phyloP scores from a whole-genome alignment of 2,888 invertebrate genomes.

The Belgica antarctica region DNA sequence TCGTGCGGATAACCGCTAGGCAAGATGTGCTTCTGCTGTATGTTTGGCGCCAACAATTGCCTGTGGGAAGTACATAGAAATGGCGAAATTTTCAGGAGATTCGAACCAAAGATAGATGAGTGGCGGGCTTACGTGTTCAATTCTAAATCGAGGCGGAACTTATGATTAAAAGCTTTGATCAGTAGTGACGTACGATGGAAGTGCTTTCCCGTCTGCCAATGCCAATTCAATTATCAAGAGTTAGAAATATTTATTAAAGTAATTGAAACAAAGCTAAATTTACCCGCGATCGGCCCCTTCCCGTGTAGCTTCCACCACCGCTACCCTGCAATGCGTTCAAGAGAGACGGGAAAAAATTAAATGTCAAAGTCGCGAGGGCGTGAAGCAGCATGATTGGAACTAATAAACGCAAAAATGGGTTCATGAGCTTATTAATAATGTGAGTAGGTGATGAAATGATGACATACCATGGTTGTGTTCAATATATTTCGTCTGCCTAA shows the following conservation, averaged over 20 bases:
- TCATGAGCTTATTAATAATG: not conserved
- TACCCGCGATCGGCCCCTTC: conserved; percentile 9
- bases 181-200: conserved; percentile 91
- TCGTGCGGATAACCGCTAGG: conserved; percentile 80
- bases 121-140: conserved; percentile 84
- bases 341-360: not conserved
- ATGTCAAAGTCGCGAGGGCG: no score
- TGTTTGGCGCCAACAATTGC: conserved; percentile 89
- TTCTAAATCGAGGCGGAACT: conserved; percentile 92
- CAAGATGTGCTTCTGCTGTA: conserved; percentile 86
- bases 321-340: not conserved
- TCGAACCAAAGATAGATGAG: not conserved
- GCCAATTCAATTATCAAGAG: conserved; percentile 45
- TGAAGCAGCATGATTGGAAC: no score
- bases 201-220: conserved; percentile 84
- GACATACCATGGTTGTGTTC: conserved; percentile 60
- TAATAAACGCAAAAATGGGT: not conserved
- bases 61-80: conserved; percentile 58
- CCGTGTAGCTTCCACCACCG: conserved; percentile 11
- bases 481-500: conserved; percentile 53
- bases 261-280: not conserved
- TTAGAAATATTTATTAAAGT: not conserved
- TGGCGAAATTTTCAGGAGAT: not conserved
- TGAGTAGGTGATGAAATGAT: conserved; percentile 45
- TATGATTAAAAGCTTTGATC: conserved; percentile 96